Conservation (phyloP, 2,888 invertebrate species). For the Osmoderma eremita region DNA sequence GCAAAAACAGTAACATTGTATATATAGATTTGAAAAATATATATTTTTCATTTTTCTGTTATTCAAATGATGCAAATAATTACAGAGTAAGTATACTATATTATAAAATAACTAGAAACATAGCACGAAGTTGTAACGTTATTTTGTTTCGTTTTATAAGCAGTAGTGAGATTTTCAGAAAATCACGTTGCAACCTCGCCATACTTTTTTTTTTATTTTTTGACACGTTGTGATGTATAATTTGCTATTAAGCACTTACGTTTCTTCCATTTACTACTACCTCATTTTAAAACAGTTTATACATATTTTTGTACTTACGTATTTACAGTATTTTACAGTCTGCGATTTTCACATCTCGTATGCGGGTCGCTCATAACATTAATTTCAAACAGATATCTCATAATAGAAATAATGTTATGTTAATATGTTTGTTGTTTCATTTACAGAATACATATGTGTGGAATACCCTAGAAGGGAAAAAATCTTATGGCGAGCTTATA, state of each 20-base stretch:
- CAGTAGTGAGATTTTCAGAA: constrained; percentile 5
- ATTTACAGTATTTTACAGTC: constrained; percentile 41
- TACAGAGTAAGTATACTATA: constrained; percentile 43
- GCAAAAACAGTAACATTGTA: constrained; percentile 42
- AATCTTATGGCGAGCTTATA: constrained; percentile 58
- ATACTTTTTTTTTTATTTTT: constrained; percentile 20
- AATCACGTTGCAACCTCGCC: constrained; percentile 25
- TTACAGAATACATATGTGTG: constrained; percentile 50
- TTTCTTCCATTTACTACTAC: constrained; percentile 48
- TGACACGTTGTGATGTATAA: constrained; percentile 48
- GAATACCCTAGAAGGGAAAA: constrained; percentile 51
- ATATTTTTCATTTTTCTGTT: constrained; percentile 47
- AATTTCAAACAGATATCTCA: constrained; percentile 39
- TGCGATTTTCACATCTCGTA: constrained; percentile 33
- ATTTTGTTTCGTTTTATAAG: constrained; percentile 5
- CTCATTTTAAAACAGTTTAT: constrained; percentile 47
- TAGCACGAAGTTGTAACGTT: constrained; percentile 28
- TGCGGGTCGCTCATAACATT: constrained; percentile 54
- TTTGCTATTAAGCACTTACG: constrained; percentile 41
- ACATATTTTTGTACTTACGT: constrained; percentile 40
- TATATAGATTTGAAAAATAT: constrained; percentile 38
- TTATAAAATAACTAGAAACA: constrained; percentile 26
- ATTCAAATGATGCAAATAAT: constrained; percentile 51
- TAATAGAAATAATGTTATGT: constrained; percentile 15
- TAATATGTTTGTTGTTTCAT: constrained; percentile 55